phyloP scores from a whole-genome alignment of 2,888 invertebrate genomes.

The Cyclophora punctaria region DNA sequence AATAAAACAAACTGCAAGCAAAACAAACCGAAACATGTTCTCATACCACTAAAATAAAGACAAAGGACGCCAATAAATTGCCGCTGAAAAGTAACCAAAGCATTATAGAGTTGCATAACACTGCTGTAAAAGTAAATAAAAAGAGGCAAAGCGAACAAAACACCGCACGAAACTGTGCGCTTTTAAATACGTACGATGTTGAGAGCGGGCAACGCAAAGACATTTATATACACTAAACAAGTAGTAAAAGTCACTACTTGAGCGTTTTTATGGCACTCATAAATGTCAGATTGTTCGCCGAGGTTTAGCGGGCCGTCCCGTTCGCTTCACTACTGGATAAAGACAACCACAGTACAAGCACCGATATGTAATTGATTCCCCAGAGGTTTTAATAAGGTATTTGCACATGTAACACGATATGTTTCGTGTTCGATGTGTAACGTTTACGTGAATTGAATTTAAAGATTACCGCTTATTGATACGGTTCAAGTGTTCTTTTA shows the following conservation, averaged over 20 bases:
- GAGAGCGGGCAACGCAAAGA: slow-evolving; percentile 73
- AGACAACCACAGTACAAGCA: slow-evolving; percentile 19
- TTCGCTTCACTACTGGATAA: slow-evolving; percentile 37
- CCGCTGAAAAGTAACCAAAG: slow-evolving; percentile 71
- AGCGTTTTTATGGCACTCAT: slow-evolving; percentile 77
- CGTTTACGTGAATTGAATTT: too few relatives aligned
- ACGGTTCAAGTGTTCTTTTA: slow-evolving; percentile 27
- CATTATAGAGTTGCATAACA: slow-evolving; percentile 73
- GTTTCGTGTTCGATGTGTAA: slow-evolving; percentile 11
- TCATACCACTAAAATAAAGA: slow-evolving; percentile 62
- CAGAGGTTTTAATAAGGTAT: slow-evolving; percentile 21
- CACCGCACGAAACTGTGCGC: slow-evolving; percentile 70
- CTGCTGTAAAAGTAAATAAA: slow-evolving; percentile 70
- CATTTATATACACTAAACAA: slow-evolving; percentile 78
- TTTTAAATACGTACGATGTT: slow-evolving; percentile 74
- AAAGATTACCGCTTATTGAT: too few relatives aligned
- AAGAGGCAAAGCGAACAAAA: slow-evolving; percentile 65
- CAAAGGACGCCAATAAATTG: slow-evolving; percentile 67
- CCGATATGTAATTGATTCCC: slow-evolving; percentile 53
- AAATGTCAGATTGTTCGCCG: slow-evolving; percentile 75
- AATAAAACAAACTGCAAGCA: slow-evolving; percentile 35
- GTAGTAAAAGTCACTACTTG: slow-evolving; percentile 77
- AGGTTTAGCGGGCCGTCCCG: slow-evolving; percentile 55
- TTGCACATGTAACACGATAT: neutral
- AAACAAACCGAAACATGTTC: slow-evolving; percentile 49